Conservation (phyloP, 2,113 vertebrate species). For the Hippocampus comes region DNA sequence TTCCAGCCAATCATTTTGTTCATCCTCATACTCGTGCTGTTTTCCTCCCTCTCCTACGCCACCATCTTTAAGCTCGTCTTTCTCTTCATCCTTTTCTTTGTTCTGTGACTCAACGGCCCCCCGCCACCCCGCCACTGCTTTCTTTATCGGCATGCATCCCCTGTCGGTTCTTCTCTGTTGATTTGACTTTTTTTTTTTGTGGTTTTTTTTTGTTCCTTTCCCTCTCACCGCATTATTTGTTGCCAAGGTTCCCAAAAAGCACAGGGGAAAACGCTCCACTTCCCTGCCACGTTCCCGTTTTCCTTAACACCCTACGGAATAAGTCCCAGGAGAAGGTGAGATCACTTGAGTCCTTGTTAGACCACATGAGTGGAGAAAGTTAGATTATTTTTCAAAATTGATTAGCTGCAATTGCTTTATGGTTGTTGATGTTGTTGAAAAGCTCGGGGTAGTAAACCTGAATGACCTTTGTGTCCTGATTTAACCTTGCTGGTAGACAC, state of each 20-base stretch:
- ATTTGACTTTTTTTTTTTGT: slow-evolving; percentile 41
- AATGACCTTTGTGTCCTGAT: slow-evolving; percentile 1
- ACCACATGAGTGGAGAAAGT: background rate
- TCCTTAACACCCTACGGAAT: slow-evolving; percentile 24
- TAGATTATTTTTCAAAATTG: too few species aligned
- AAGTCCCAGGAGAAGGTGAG: slow-evolving; percentile 38
- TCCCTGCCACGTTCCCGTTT: slow-evolving; percentile 76
- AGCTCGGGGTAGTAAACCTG: background rate
- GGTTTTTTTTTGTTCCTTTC: slow-evolving; percentile 3
- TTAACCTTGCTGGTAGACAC: slow-evolving; percentile 30
- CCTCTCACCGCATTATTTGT: slow-evolving; percentile 75
- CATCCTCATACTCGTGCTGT: slow-evolving; percentile 98
- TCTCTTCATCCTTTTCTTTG: slow-evolving; percentile 96
- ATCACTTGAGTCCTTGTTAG: background rate
- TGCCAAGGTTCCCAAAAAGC: slow-evolving; percentile 82
- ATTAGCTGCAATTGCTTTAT: background rate
- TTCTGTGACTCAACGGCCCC: slow-evolving; percentile 78
- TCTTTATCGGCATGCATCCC: slow-evolving; percentile 24
- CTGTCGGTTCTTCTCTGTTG: slow-evolving; percentile 73
- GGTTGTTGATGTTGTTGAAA: background rate
- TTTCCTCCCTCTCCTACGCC: slow-evolving; percentile 97
- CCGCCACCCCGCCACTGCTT: slow-evolving; percentile 46
- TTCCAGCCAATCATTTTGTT: slow-evolving; percentile 99
- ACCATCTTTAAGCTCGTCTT: slow-evolving; percentile 99
- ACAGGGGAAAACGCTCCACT: slow-evolving; percentile 79